These are phyloP conservation scores for Willowsia nigromaculata DNA, from an alignment of 2,888 invertebrate species.

Conservation along the genomic window DNA sequence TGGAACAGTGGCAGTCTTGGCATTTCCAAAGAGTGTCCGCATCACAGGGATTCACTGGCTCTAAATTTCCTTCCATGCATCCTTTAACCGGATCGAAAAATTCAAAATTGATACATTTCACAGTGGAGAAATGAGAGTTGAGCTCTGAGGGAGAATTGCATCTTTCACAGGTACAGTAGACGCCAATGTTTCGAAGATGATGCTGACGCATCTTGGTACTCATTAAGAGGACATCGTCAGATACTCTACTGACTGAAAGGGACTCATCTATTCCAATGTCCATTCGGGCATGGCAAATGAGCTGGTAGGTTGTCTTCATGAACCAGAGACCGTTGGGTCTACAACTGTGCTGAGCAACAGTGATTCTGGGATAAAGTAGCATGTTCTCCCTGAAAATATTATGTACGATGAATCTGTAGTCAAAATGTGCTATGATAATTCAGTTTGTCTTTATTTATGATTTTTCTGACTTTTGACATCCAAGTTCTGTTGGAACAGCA, in stretches of 20 bases:
- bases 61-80: conserved; percentile 43
- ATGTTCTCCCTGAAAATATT: conserved; percentile 53
- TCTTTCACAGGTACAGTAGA: conserved; percentile 58
- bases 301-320: conserved; percentile 56
- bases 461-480: background rate
- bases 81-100: conserved; percentile 65
- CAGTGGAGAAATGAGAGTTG: conserved; percentile 56
- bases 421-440: background rate
- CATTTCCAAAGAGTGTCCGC: conserved; percentile 55
- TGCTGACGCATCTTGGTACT: conserved; percentile 51
- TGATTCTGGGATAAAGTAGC: conserved; percentile 57
- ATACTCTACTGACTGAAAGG: conserved; percentile 42
- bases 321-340: conserved; percentile 62
- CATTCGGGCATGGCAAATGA: conserved; percentile 52
- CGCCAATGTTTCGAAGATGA: conserved; percentile 37
- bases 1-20: conserved; percentile 22
- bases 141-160: conserved; percentile 59
- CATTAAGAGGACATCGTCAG: conserved; percentile 52
- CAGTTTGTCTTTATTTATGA: background rate
- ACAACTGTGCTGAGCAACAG: conserved; percentile 59
- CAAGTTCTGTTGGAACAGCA: conserved; percentile 55
- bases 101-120: conserved; percentile 69
- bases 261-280: conserved; percentile 26
- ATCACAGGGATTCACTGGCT: conserved; percentile 43
- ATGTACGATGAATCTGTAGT: background rate